Base-by-base conservation (phyloP, 2,113 vertebrate species). In the Hemichromis elongatus region DNA sequence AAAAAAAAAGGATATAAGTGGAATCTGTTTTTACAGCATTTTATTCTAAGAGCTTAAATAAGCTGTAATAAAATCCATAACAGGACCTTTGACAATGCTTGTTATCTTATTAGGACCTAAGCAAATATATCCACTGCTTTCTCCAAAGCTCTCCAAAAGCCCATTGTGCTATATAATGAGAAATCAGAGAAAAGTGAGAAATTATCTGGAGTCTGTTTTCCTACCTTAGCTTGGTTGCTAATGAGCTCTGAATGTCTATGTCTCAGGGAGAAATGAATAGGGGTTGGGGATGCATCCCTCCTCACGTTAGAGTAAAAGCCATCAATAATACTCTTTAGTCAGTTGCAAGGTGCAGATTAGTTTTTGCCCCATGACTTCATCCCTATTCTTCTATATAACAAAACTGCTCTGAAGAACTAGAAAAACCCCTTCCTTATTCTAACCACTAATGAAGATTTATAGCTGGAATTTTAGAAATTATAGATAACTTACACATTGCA, bases 391-490 rank as follows among this genome's bases (percentile, higher is more conserved):
- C 88, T 82, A 89, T 66, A 90, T 87, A 89, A 93, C 86, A 89
- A 93, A 94, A 86, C 81, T 87, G 66, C 82, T 84, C 47, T 66
- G 70, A 92, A 91, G 79, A 90, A 94, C 93, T 87, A 83, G 73
- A 94, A 92, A 95, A 73, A 82, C 92, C 77, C 59, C 91, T 94
- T 92, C 86, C 79, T 90, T 90, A 59, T 91, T 90, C 68, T 59
- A 14, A 55, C 77, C 78, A 28, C 86, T 95, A 96, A 96, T 96
- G 92, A 96, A 96, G 96, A 96, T 95, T 94, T 94, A 95, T 94
- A 88, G 84, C 83, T 84, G 68, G 77, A 42, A 14, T 68, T 89
- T 86, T 93, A n/a, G 90, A 90, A 92, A 96, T 95, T 93, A 93
- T 85, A 90, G 83, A 91, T 91, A 87, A 96, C 95, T 95, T 95